Evolutionary conservation across 2,113 vertebrate genomes (phyloP).

Genomic region (Chamaetylas fuelleborni): DNA sequence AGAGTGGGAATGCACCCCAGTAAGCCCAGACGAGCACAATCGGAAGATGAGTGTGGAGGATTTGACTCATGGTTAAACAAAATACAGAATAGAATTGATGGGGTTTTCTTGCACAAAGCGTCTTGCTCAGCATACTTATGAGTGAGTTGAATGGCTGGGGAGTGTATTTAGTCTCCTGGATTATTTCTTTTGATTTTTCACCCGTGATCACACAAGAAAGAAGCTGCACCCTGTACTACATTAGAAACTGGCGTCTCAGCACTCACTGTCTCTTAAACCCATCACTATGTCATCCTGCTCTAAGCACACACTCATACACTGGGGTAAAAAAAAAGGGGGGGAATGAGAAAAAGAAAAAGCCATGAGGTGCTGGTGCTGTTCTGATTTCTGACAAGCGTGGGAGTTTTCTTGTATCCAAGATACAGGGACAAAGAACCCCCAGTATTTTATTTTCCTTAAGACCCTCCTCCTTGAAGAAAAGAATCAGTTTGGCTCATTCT

Average conservation of each 20-base stretch:
- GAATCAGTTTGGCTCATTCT: constrained; percentile 18
- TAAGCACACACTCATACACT: background rate
- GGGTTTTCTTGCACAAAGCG: background rate
- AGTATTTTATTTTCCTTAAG: constrained; percentile 54
- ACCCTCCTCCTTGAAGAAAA: constrained; percentile 54
- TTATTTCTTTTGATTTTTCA: constrained; percentile 50
- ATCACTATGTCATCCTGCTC: background rate
- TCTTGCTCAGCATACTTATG: constrained; percentile 8
- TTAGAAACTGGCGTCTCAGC: background rate
- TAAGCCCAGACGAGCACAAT: fast-evolving
- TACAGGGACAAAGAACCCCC: constrained; percentile 66
- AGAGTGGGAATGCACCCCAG: background rate
- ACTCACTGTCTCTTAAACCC: constrained; percentile 7
- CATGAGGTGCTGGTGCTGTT: constrained; percentile 22
- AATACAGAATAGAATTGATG: background rate
- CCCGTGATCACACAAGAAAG: background rate
- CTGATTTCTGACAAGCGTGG: constrained; percentile 62
- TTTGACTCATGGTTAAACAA: background rate
- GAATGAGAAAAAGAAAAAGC: background rate
- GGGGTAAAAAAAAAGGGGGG: background rate
- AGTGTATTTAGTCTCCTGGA: background rate
- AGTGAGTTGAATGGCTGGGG: background rate
- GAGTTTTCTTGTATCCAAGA: constrained; percentile 68
- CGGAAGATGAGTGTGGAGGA: background rate
- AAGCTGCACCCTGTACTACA: background rate